Percentiles rank a stretch among this genome's conserved stretches.
Evolutionary conservation across 1,140 invertebrate genomes (phyloP).

Genomic region (Atta texana): DNA sequence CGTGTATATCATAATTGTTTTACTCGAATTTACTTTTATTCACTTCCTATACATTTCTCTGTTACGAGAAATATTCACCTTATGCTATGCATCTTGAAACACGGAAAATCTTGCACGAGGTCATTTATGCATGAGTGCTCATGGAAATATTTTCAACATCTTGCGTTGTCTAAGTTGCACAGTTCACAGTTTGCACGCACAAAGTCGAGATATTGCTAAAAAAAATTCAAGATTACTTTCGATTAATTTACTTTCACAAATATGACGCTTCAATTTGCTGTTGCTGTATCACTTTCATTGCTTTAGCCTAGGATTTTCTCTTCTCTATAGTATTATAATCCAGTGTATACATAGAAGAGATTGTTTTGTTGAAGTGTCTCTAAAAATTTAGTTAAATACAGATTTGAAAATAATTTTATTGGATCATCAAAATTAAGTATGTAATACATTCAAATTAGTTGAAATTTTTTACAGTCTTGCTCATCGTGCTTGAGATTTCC

Average conservation of each 20-base stretch:
- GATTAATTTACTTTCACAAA: conserved; percentile 15
- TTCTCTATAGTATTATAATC: neutral
- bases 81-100: neutral
- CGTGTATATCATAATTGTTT: neutral
- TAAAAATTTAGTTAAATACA: too few species aligned
- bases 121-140: conserved; percentile 19
- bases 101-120: conserved; percentile 29
- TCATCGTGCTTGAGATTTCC: too few species aligned
- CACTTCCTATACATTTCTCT: neutral
- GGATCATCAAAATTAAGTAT: too few species aligned
- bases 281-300: neutral
- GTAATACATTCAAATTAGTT: too few species aligned
- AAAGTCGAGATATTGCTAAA: neutral
- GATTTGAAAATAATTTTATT: too few species aligned
- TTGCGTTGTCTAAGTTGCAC: neutral
- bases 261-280: neutral
- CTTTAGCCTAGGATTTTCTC: neutral
- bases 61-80: conserved; percentile 9
- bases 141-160: conserved; percentile 34
- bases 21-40: conserved; percentile 37
- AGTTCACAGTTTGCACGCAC: neutral
- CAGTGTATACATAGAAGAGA: too few species aligned
- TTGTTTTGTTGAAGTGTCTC: too few species aligned
- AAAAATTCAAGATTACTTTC: conserved; percentile 4
- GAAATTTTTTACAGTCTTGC: too few species aligned